Conservation (phyloP, 2,888 invertebrate species). For the Ochropacha duplaris region DNA sequence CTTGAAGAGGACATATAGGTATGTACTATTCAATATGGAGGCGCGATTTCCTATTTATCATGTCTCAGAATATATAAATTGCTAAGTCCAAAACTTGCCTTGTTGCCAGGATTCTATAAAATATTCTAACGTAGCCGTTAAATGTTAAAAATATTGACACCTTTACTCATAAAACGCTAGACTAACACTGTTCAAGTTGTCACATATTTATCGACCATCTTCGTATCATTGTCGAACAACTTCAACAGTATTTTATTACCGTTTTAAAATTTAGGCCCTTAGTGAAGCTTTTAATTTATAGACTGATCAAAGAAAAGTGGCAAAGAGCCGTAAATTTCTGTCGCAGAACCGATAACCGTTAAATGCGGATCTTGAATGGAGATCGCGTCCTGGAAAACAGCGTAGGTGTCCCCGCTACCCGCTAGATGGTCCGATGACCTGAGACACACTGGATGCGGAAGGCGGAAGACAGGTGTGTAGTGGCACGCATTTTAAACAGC, state of each 20-base stretch:
- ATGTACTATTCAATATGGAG: too few relatives aligned
- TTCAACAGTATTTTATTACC: too few relatives aligned
- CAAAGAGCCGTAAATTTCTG: background rate
- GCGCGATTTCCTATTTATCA: too few relatives aligned
- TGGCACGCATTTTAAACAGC: background rate
- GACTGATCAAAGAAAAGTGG: background rate
- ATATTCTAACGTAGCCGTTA: too few relatives aligned
- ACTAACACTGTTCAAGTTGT: background rate
- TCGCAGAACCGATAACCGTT: slow-evolving; percentile 1
- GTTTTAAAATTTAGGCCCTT: too few relatives aligned
- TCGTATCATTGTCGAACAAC: too few relatives aligned
- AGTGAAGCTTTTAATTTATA: background rate
- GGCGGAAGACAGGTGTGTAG: slow-evolving; percentile 1
- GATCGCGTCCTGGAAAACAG: background rate
- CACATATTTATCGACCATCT: too few relatives aligned
- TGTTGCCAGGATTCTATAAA: too few relatives aligned
- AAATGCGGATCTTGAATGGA: background rate
- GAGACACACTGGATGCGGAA: background rate
- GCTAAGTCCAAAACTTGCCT: too few relatives aligned
- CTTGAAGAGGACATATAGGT: too few relatives aligned
- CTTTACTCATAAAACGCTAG: too few relatives aligned
- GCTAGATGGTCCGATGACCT: slow-evolving; percentile 1
- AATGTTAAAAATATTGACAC: background rate
- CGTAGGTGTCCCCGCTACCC: slow-evolving; percentile 1
- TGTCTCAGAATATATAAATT: too few relatives aligned